Percentiles rank a stretch among this genome's conserved stretches.
Evolutionary conservation across 2,113 vertebrate genomes (phyloP).

Genomic region (Pollachius pollachius): DNA sequence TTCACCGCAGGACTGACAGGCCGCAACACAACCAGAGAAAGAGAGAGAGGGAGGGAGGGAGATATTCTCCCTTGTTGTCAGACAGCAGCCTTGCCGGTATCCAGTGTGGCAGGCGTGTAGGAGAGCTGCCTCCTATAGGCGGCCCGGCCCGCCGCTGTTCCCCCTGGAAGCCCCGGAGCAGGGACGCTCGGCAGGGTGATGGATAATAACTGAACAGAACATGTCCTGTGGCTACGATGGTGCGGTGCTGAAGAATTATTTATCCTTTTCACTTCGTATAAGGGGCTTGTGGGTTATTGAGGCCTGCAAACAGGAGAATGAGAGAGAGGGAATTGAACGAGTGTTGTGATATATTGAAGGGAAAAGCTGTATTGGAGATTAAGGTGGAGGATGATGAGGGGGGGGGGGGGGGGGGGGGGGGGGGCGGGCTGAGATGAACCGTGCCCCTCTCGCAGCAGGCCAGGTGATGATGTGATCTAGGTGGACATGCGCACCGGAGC

Average conservation of each 20-base stretch:
- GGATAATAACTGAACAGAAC: slow-evolving; percentile 57
- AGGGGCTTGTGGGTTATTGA: not conserved
- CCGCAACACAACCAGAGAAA: no score
- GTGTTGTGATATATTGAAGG: slow-evolving; percentile 12
- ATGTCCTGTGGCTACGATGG: slow-evolving; percentile 48
- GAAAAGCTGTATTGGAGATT: slow-evolving; percentile 28
- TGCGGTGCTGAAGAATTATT: slow-evolving; percentile 31
- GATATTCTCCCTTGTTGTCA: slow-evolving; percentile 27
- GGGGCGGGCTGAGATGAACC: slow-evolving; percentile 40
- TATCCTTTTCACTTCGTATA: slow-evolving; percentile 32
- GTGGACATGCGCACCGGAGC: not conserved
- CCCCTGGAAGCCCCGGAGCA: not conserved
- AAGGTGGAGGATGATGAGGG: slow-evolving; percentile 20
- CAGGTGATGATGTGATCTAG: slow-evolving; percentile 46
- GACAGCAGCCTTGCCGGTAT: slow-evolving; percentile 27
- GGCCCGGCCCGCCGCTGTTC: no score
- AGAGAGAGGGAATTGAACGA: not conserved
- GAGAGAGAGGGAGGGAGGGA: no score
- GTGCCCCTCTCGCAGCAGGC: slow-evolving; percentile 35
- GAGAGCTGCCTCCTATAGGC: slow-evolving; percentile 29
- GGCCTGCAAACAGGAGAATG: slow-evolving; percentile 19
- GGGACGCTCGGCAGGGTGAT: slow-evolving; percentile 31
- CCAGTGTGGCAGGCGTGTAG: slow-evolving; percentile 34
- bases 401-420: slow-evolving; percentile 41
- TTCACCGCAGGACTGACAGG: no score